Base-by-base conservation (phyloP, 2,113 vertebrate genomes). In the Planiliza haematocheilus region DNA sequence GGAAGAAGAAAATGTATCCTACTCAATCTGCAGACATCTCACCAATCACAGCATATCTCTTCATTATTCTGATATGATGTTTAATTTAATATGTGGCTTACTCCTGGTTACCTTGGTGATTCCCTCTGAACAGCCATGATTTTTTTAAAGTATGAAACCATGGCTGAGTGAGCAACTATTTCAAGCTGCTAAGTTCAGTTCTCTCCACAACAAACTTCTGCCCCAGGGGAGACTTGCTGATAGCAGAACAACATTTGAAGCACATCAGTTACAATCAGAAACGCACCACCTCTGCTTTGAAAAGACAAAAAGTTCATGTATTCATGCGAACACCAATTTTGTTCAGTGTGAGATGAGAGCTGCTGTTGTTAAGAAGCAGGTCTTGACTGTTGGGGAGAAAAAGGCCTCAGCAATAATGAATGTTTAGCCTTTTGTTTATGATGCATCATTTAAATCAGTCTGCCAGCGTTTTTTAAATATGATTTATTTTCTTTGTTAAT, bases 61-160 rank as follows among this genome's bases (percentile, higher is more conserved):
- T 64, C n/a, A 59, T 69, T 63, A 73, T 50, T 55, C 21, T 59
- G 45, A 69, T 39, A 60, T 64, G 11, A 53, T 45, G 38, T 58
- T 64, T n/a, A 18, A 50, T 70, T 73, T 46, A 41, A 65, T 58
- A 49, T 51, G 16, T 24, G 18, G 7, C 57, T 30, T 1, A 4
- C 10, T 53, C 38, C 39, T 63, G 63, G 69, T 74, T 57, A 69
- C 45, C 51, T 45, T n/a, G 5, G 24, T 64, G 38, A 74, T 36
- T 48, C 49, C 2, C 49, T 42, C 17, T 34, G 14, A 46, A 69
- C 57, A 48, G 24, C 49, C 39, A 63, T 46, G 37, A 51, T 34
- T 30, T 17, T 7, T 7, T 69, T 14, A 53, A 64, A 45, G 13
- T 34, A 36, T 41, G 59, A 74, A 66, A 74, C 60, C 41, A 42